Evolutionary conservation across 1,140 invertebrate species (phyloP).

Genomic region (Penaeus chinensis): DNA sequence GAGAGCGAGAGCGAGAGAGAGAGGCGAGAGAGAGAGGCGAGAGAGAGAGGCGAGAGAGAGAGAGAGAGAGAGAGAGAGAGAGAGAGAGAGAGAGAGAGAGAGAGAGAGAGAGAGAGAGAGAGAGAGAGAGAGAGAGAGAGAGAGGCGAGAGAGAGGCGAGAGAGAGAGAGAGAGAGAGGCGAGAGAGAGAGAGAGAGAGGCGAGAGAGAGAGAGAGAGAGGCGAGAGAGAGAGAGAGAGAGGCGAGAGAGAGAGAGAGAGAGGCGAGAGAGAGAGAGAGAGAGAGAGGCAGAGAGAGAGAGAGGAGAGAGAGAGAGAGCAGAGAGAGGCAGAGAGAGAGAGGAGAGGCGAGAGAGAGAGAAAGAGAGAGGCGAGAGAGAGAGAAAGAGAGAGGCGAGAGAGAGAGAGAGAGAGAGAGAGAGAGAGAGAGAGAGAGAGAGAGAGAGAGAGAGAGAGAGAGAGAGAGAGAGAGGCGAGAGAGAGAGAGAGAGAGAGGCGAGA

Average conservation of each 20-base stretch:
- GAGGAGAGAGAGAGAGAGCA: too few relatives aligned
- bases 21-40: not conserved
- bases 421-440: too few relatives aligned
- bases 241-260: not conserved
- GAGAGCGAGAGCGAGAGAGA: too few relatives aligned
- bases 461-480: too few relatives aligned
- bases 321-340: too few relatives aligned
- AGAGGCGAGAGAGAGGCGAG: not conserved
- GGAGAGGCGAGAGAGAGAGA: too few relatives aligned
- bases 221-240: not conserved
- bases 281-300: too few relatives aligned
- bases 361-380: too few relatives aligned
- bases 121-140: not conserved
- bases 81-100: conserved; percentile 1
- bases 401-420: too few relatives aligned
- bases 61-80: not conserved
- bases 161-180: not conserved
- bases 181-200: not conserved
- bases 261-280: not conserved
- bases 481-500: too few relatives aligned
- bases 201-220: not conserved
- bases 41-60: not conserved
- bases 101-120: conserved; percentile 18
- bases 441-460: too few relatives aligned
- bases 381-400: too few relatives aligned